These are phyloP conservation scores for Eupsittula cactorum DNA, from an alignment of 2,113 vertebrate genomes.

Conservation along the genomic window DNA sequence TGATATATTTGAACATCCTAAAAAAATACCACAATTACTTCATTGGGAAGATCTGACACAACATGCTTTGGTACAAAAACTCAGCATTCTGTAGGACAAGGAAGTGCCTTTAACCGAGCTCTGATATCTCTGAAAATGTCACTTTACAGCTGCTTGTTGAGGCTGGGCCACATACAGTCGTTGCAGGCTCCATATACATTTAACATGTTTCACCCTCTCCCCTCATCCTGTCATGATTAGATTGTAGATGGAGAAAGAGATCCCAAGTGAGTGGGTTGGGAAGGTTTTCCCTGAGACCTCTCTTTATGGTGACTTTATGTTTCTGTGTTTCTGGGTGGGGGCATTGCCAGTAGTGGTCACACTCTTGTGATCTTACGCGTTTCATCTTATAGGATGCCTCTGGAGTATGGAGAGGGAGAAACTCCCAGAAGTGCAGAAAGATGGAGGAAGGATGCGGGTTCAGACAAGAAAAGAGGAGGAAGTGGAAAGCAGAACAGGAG, in stretches of 20 bases:
- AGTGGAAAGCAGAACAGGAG: background rate
- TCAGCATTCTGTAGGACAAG: background rate
- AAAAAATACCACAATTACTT: background rate
- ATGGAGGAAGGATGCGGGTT: background rate
- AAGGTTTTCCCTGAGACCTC: background rate
- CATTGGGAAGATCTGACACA: background rate
- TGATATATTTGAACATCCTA: background rate
- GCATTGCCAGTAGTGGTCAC: background rate
- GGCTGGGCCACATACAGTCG: background rate
- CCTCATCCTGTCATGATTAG: background rate
- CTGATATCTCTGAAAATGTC: background rate
- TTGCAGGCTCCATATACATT: background rate
- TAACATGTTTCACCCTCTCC: background rate
- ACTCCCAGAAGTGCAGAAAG: background rate
- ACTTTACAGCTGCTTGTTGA: background rate
- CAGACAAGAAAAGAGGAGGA: background rate
- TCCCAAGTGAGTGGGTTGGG: background rate
- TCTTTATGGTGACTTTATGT: background rate
- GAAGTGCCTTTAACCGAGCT: background rate
- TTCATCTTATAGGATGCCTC: background rate
- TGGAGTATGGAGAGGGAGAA: background rate
- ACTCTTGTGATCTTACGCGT: background rate
- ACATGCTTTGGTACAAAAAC: background rate
- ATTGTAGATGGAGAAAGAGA: background rate
- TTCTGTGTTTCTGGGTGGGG: background rate